Conservation (phyloP, 2,888 invertebrate genomes). For the Drosophila kanekoi region DNA sequence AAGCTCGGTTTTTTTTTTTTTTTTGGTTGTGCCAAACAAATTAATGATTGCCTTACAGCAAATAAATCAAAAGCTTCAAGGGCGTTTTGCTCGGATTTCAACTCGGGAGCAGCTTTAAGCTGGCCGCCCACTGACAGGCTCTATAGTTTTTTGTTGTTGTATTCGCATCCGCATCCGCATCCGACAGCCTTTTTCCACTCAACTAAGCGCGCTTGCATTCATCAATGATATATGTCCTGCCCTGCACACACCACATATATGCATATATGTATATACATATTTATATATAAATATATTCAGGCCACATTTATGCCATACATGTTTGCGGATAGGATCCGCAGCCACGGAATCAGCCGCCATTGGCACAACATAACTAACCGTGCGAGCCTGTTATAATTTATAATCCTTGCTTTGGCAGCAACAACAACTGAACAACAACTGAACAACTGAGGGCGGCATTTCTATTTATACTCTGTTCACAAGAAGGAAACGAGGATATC, state of each 20-base stretch:
- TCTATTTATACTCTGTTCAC: conserved; percentile 2
- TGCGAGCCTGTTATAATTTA: conserved; percentile 75
- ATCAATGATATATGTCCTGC: conserved; percentile 62
- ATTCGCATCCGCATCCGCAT: conserved; percentile 32
- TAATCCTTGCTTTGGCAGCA: conserved; percentile 67
- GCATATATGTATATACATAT: neutral
- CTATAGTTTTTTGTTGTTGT: conserved; percentile 42
- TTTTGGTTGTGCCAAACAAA: conserved; percentile 55
- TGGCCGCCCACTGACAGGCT: conserved; percentile 19
- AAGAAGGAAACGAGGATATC: neutral
- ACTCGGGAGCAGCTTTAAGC: conserved; percentile 35
- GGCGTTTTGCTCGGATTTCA: conserved; percentile 21
- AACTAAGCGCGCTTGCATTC: conserved; percentile 71
- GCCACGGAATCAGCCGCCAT: conserved; percentile 50
- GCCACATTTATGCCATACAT: conserved; percentile 1
- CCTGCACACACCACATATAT: neutral
- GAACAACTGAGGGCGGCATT: conserved; percentile 40
- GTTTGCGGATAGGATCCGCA: conserved; percentile 23
- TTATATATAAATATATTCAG: conserved; percentile 34
- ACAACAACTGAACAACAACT: conserved; percentile 34
- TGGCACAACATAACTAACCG: conserved; percentile 74
- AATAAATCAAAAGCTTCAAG: conserved; percentile 73
- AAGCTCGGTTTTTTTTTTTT: conserved; percentile 42
- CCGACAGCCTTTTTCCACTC: conserved; percentile 68
- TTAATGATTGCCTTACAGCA: conserved; percentile 71